Evolutionary conservation across 2,797 vertebrate genomes (phyloP).

Genomic region (Galaxias olidus): DNA sequence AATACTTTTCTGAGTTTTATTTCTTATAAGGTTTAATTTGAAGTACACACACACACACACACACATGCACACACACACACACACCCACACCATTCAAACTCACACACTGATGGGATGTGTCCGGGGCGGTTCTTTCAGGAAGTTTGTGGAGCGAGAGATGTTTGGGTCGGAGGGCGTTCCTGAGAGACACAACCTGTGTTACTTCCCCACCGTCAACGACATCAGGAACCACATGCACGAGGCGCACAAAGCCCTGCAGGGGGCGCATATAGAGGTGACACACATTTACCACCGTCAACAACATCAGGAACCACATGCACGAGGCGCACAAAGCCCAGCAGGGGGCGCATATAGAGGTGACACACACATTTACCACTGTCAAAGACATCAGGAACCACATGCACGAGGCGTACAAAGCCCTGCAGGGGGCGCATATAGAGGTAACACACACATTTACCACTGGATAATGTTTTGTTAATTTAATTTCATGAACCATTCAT

Average conservation of each 20-base stretch:
- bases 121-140: conserved; percentile 56
- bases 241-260: conserved; percentile 75
- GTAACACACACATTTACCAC: no score
- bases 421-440: conserved; percentile 52
- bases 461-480: background rate
- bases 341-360: conserved; percentile 33
- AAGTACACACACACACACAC: no score
- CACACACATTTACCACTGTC: conserved; percentile 72
- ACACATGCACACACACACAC: no score
- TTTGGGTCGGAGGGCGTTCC: conserved; percentile 82
- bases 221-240: conserved; percentile 89
- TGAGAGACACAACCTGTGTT: conserved; percentile 85
- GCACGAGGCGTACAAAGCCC: conserved; percentile 81
- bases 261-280: no score
- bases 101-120: no score
- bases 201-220: conserved; percentile 87
- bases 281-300: conserved; percentile 87
- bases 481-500: background rate
- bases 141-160: conserved; percentile 85
- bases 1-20: no score
- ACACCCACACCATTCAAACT: no score
- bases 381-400: conserved; percentile 90
- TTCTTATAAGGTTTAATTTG: no score
- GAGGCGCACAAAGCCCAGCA: conserved; percentile 79
- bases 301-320: conserved; percentile 89